These are phyloP conservation scores for Drosophila dives DNA, from an alignment of 2,888 invertebrate species.

Conservation along the genomic window DNA sequence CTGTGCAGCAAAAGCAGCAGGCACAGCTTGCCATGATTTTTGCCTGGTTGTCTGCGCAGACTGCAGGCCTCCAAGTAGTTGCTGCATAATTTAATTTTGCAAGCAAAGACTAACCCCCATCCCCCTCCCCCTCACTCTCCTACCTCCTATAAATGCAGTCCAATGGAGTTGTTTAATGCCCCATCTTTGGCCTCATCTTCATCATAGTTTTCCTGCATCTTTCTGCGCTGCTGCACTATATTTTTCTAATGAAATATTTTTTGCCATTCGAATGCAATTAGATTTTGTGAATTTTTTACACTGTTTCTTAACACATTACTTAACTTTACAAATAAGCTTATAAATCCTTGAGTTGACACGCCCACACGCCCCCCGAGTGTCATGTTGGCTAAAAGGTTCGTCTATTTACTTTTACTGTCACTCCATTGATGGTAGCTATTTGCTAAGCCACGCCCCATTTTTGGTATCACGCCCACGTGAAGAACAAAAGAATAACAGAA, in stretches of 20 bases:
- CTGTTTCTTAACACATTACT: conserved; percentile 9
- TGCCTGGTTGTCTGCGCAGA: conserved; percentile 13
- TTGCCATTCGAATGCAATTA: conserved; percentile 69
- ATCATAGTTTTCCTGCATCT: conserved; percentile 21
- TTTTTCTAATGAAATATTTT: conserved; percentile 60
- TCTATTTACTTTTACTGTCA: conserved; percentile 41
- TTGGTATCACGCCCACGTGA: conserved; percentile 46
- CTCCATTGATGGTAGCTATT: conserved; percentile 47
- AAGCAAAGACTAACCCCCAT: conserved; percentile 4
- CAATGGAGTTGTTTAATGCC: conserved; percentile 34
- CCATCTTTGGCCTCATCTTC: conserved; percentile 9
- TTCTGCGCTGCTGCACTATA: conserved; percentile 23
- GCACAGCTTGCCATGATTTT: conserved; percentile 51
- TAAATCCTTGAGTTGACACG: conserved; percentile 42
- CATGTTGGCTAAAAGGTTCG: conserved; percentile 26
- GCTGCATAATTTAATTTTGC: conserved; percentile 66
- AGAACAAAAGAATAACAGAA: conserved; percentile 25
- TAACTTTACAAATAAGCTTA: conserved; percentile 10
- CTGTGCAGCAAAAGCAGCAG: conserved; percentile 56
- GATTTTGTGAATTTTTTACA: conserved; percentile 16
- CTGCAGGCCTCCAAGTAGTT: conserved; percentile 17
- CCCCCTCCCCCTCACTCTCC: no score
- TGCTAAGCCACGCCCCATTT: conserved; percentile 49
- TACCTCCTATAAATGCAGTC: conserved; percentile 2
- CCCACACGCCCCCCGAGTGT: conserved; percentile 3